A percentile compares a stretch with the other conserved stretches of the same genome.
Conservation (phyloP, 2,888 invertebrate species). For the Brachyptera risi region DNA sequence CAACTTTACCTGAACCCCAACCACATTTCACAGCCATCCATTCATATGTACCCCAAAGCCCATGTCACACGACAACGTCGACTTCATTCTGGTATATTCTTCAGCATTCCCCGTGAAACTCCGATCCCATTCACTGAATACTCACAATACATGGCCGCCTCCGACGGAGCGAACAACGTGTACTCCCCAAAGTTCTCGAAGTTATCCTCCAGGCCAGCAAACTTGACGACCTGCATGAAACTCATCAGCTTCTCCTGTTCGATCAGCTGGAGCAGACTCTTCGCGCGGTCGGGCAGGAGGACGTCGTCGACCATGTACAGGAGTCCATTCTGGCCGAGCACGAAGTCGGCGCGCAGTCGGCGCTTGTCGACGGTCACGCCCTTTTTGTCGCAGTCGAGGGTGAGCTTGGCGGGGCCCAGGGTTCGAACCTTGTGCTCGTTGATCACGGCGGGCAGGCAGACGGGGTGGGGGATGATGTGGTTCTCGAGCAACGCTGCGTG, state of each 20-base stretch:
- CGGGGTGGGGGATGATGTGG: slow-evolving; percentile 46
- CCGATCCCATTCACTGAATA: slow-evolving; percentile 17
- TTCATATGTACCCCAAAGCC: no score
- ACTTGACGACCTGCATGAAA: slow-evolving; percentile 44
- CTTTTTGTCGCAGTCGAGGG: slow-evolving; percentile 45
- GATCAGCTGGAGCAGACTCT: slow-evolving; percentile 44
- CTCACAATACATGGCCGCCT: slow-evolving; percentile 46
- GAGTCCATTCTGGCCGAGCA: slow-evolving; percentile 47
- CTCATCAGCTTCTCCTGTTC: slow-evolving; percentile 43
- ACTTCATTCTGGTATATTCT: no score
- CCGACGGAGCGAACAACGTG: slow-evolving; percentile 49
- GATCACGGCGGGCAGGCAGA: slow-evolving; percentile 48
- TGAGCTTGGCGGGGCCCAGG: slow-evolving; percentile 42
- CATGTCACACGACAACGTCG: no score
- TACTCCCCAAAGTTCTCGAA: slow-evolving; percentile 44
- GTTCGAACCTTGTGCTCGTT: slow-evolving; percentile 45
- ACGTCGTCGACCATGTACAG: slow-evolving; percentile 48
- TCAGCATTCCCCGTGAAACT: no score
- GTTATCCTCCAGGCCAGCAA: slow-evolving; percentile 45
- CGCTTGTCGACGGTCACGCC: slow-evolving; percentile 45
- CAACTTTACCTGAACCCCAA: no score
- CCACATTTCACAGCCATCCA: no score
- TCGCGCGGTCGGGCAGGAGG: slow-evolving; percentile 47
- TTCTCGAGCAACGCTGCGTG: slow-evolving; percentile 47
- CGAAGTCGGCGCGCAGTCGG: slow-evolving; percentile 43